phyloP scores from a whole-genome alignment of 2,797 vertebrate genomes.

The Synaphobranchus kaupii region DNA sequence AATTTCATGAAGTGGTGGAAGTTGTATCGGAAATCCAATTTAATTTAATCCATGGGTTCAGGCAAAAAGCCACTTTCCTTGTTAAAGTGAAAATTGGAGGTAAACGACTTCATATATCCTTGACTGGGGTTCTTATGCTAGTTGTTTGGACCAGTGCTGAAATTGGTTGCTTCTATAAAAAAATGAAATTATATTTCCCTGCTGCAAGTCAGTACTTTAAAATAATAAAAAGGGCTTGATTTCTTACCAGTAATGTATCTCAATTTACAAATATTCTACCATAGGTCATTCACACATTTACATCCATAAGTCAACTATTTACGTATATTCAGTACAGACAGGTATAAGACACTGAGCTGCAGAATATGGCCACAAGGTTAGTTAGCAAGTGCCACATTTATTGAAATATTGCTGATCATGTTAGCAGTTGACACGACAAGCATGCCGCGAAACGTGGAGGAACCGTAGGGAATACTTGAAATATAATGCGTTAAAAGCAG shows the following conservation, averaged over 20 bases:
- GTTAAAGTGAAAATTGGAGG: conserved; percentile 48
- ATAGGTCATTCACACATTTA: not conserved
- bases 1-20: conserved; percentile 48
- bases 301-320: not conserved
- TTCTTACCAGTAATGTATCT: not conserved
- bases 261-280: not conserved
- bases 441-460: not conserved
- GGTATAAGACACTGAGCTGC: no score
- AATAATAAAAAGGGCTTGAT: not conserved
- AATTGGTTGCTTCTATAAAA: not conserved
- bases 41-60: conserved; percentile 46
- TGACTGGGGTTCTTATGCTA: not conserved
- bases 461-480: not conserved
- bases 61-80: conserved; percentile 38
- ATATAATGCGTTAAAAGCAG: not conserved
- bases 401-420: not conserved
- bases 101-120: conserved; percentile 45
- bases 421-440: not conserved
- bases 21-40: conserved; percentile 45
- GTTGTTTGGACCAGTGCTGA: not conserved
- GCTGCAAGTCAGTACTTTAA: not conserved
- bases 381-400: not conserved
- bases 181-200: not conserved
- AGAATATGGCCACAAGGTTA: not conserved
- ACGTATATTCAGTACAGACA: no score